phyloP scores from a whole-genome alignment of 2,113 vertebrate genomes.

The Nycticebus coucang region DNA sequence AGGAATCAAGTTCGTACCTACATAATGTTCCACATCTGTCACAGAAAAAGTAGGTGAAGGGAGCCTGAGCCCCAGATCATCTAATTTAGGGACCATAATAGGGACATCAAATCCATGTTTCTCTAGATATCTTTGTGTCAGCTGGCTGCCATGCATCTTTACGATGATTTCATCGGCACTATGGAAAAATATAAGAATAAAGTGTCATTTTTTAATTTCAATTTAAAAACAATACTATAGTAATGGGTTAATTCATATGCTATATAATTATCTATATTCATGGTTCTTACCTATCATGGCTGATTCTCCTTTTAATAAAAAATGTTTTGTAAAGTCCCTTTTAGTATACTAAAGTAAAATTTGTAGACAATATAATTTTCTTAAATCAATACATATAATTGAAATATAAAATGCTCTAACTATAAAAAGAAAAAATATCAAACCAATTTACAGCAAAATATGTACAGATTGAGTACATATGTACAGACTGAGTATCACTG shows the following conservation, averaged over 20 bases:
- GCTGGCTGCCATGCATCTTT: conserved; percentile 94
- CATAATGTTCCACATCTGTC: conserved; percentile 95
- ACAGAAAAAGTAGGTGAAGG: conserved; percentile 93
- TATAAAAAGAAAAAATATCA: conserved; percentile 32
- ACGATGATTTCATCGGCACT: conserved; percentile 95
- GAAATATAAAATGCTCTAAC: background rate
- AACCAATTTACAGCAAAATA: conserved; percentile 12
- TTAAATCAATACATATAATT: background rate
- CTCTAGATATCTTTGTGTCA: conserved; percentile 96
- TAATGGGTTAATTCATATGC: background rate
- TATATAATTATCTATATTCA: background rate
- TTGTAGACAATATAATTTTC: background rate
- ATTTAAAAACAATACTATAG: background rate
- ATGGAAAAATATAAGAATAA: conserved; percentile 51
- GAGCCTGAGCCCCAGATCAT: conserved; percentile 95
- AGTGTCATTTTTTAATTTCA: conserved; percentile 16
- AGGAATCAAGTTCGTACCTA: conserved; percentile 90
- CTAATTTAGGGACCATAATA: conserved; percentile 92
- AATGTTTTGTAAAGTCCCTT: background rate
- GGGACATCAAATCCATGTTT: conserved; percentile 95
- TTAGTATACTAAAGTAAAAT: background rate
- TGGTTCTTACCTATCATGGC: background rate
- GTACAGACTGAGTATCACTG: background rate
- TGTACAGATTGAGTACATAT: background rate
- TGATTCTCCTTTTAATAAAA: conserved; percentile 18